A percentile compares a stretch with the other conserved stretches of the same genome.
These are phyloP conservation scores for Scolanthus callimorphus DNA, from an alignment of 92 coral and sea anemone genomes.

Conservation along the genomic window DNA sequence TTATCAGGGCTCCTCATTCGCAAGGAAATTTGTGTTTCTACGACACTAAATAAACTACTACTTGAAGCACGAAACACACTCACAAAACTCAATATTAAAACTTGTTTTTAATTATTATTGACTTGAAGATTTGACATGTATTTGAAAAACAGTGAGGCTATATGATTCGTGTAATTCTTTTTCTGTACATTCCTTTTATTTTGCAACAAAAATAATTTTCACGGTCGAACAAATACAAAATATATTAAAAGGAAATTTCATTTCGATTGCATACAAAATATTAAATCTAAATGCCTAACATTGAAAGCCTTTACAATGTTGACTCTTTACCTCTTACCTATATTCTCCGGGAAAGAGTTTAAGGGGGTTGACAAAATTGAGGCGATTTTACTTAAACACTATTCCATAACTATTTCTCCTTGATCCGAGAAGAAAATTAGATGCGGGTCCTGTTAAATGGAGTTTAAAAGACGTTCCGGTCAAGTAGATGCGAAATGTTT, in stretches of 20 bases:
- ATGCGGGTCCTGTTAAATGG: no score
- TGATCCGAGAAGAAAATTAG: no score
- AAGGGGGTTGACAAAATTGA: no score
- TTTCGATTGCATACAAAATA: not conserved
- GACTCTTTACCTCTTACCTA: no score
- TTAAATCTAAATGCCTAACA: no score
- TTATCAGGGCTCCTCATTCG: constrained; percentile 7
- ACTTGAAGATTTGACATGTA: not conserved
- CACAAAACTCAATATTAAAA: not conserved
- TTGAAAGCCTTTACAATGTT: no score
- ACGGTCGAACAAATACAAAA: not conserved
- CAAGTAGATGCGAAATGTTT: constrained; percentile 91
- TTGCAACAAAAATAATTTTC: constrained; percentile 14
- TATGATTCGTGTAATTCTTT: no score
- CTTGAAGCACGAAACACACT: not conserved
- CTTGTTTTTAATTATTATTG: not conserved
- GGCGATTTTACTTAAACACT: no score
- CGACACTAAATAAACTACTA: constrained; percentile 9
- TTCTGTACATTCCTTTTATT: constrained; percentile 12
- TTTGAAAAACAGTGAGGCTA: no score
- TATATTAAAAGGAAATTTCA: not conserved
- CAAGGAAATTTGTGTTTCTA: constrained; percentile 1
- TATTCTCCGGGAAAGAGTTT: no score
- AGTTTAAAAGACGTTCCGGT: not conserved
- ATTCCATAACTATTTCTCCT: no score